These are phyloP conservation scores for Eurois occulta DNA, from an alignment of 2,888 invertebrate genomes.

Conservation along the genomic window DNA sequence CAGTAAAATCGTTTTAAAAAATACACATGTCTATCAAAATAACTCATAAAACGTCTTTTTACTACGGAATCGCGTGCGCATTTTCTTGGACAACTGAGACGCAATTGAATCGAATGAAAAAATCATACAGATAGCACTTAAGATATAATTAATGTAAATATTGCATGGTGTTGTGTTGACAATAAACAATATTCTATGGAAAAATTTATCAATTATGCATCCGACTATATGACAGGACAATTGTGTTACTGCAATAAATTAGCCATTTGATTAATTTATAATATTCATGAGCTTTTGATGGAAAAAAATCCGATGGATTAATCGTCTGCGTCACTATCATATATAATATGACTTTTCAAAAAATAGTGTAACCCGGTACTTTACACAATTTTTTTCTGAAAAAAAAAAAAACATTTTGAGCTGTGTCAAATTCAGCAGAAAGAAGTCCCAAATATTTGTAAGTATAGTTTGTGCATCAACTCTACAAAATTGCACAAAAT, in stretches of 20 bases:
- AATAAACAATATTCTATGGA: neutral
- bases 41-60: neutral
- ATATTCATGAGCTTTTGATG: slow-evolving; percentile 6
- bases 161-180: neutral
- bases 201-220: neutral
- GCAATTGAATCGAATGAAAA: neutral
- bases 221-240: neutral
- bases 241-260: slow-evolving; percentile 2
- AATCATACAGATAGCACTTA: neutral
- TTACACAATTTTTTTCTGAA: too few species aligned
- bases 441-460: neutral
- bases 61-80: neutral
- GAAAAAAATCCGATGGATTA: neutral
- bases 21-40: neutral
- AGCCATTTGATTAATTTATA: neutral
- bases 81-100: neutral
- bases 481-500: neutral
- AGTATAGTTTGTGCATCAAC: neutral
- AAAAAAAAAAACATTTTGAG: neutral
- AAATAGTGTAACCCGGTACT: too few species aligned
- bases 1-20: neutral
- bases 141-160: neutral
- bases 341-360: neutral
- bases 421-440: neutral
- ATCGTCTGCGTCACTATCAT: neutral